Base-by-base conservation (phyloP, 2,113 vertebrate species). In the Cyanoderma ruficeps region DNA sequence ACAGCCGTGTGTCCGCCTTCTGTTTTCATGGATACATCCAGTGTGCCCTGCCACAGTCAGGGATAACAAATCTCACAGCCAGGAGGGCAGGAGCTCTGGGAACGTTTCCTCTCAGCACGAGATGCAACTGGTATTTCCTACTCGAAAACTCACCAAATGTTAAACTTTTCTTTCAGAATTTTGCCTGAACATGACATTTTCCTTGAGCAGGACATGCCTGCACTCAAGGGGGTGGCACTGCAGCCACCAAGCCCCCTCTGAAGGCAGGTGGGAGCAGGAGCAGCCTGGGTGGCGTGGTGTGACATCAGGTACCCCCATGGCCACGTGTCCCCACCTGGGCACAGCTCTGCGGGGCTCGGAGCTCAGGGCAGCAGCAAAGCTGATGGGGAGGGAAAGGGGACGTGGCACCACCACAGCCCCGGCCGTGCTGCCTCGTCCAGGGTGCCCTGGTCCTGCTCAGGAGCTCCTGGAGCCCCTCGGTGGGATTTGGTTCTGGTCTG, bases 301-400 rank as follows among this genome's bases (percentile, higher is more conserved):
- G 74, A 17, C 85, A 41, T 1, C 18, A 3, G 80, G 63, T 5
- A 5, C 13, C n/a, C 11, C 1, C 9, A 2, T 0, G 18, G 53
- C 31, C 75, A 1, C 1, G 1, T 2, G 47, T 15, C 85, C 14
- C 14, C 78, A 6, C 9, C 44, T 1, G 33, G 21, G 37, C 55
- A 18, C 49, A 15, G 55, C 28, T 9, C 2, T 1, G 7, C 5
- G 3, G 14, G 1, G 46, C 24, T 1, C 0, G 4, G 46, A 6
- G 3, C 55, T 6, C 1, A 0, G 4, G 8, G 17, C 19, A 15
- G 24, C 28, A 19, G 60, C 71, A 24, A 4, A 42, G 50, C 31
- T 3, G 46, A 2, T 3, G 7, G 37, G 37, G 55, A 44, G 7
- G 46, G 4, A 13, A 13, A 37, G 33, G 9, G 56, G 8, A 19